Percentiles rank a stretch among this genome's conserved stretches.
These are phyloP conservation scores for Mus minutoides DNA, from an alignment of 2,797 vertebrate genomes.

Conservation along the genomic window DNA sequence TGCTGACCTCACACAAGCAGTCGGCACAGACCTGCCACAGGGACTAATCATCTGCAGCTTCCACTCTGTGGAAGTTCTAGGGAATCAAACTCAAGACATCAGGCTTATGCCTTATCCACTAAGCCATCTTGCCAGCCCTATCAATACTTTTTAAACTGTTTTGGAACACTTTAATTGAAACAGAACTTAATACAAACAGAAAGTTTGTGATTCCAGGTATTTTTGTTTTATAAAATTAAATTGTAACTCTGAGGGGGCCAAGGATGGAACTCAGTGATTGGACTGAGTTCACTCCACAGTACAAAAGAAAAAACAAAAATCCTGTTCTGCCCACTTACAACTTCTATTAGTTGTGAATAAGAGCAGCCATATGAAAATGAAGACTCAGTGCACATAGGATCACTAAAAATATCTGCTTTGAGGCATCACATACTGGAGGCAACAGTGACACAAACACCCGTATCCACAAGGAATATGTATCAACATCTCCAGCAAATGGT, in stretches of 20 bases:
- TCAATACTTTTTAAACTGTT: not conserved
- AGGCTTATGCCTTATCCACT: not conserved
- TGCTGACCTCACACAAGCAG: not conserved
- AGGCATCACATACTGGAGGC: not conserved
- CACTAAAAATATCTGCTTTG: not conserved
- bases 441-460: not conserved
- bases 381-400: not conserved
- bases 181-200: not conserved
- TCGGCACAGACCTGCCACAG: not conserved
- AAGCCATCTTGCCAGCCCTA: not conserved
- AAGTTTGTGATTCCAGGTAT: not conserved
- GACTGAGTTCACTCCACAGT: not conserved
- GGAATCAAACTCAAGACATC: not conserved
- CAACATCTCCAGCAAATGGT: not conserved
- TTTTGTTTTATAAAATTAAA: constrained; percentile 17
- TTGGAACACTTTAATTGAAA: not conserved
- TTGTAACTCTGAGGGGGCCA: not conserved
- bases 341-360: not conserved
- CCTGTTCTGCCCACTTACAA: not conserved
- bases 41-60: not conserved
- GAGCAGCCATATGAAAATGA: not conserved
- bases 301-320: not conserved
- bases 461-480: not conserved
- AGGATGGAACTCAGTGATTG: not conserved
- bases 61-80: not conserved